These are phyloP conservation scores for Philonicus albiceps DNA, from an alignment of 2,888 invertebrate genomes.

Conservation along the genomic window DNA sequence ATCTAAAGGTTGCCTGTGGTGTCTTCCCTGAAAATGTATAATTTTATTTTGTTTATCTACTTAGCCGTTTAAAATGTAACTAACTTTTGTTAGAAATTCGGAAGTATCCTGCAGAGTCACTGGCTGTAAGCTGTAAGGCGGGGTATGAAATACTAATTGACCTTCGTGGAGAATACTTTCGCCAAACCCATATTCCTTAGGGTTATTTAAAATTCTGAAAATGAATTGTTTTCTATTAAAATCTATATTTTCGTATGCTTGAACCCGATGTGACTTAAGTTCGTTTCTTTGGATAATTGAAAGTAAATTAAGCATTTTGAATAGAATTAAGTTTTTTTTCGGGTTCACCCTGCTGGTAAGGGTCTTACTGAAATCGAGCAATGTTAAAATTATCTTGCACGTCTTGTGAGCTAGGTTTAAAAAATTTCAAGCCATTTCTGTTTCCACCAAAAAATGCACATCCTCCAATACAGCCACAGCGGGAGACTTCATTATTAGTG, in stretches of 20 bases:
- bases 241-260: not conserved
- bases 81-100: constrained; percentile 58
- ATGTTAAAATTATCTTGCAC: constrained; percentile 83
- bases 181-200: constrained; percentile 89
- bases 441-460: constrained; percentile 95
- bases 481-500: constrained; percentile 70
- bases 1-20: not conserved
- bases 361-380: constrained; percentile 70
- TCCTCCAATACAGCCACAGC: constrained; percentile 96
- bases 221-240: not conserved
- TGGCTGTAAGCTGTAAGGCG: constrained; percentile 82
- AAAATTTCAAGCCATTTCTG: constrained; percentile 86
- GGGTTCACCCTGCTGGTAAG: constrained; percentile 53
- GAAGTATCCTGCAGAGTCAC: constrained; percentile 76
- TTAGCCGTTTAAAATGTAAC: not conserved
- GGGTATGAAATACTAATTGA: constrained; percentile 88
- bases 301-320: not conserved
- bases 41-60: not conserved
- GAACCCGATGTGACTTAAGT: not conserved
- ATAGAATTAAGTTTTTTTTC: not conserved
- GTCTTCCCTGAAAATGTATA: not conserved
- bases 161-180: constrained; percentile 90
- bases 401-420: constrained; percentile 84
- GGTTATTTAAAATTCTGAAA: constrained; percentile 74
- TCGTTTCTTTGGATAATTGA: not conserved